These are phyloP conservation scores for Pandion haliaetus DNA, from an alignment of 2,113 vertebrate species.

Conservation along the genomic window DNA sequence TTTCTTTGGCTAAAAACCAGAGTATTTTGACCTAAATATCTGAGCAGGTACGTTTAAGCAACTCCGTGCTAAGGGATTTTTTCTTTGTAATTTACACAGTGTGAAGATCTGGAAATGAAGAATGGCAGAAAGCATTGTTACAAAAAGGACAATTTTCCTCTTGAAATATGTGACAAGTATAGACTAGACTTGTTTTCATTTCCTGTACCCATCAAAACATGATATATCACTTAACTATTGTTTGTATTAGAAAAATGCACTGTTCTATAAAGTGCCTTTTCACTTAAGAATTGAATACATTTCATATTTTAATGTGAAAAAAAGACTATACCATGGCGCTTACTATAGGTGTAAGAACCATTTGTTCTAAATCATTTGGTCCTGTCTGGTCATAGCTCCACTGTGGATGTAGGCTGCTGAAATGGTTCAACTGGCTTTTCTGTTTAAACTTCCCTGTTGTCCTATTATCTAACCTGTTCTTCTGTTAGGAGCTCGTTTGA, in stretches of 20 bases:
- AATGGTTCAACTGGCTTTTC: not conserved
- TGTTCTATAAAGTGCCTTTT: not conserved
- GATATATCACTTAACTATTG: not conserved
- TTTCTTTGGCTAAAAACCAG: not conserved
- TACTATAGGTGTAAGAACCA: not conserved
- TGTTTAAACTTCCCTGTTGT: not conserved
- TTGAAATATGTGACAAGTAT: not conserved
- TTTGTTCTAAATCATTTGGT: not conserved
- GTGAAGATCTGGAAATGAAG: not conserved
- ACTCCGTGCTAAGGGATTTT: not conserved
- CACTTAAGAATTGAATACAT: not conserved
- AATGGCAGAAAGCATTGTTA: not conserved
- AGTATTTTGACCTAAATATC: not conserved
- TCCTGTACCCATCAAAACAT: not conserved
- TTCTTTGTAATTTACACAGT: not conserved
- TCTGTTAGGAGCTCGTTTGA: not conserved
- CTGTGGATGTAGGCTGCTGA: not conserved
- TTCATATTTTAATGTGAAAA: not conserved
- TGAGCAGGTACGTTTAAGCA: not conserved
- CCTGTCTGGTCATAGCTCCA: not conserved
- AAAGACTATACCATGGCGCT: not conserved
- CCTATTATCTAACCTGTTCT: not conserved
- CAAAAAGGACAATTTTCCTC: not conserved
- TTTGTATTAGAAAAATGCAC: not conserved
- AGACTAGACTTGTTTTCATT: not conserved